A percentile compares a stretch with the other conserved stretches of the same genome.
These are phyloP conservation scores for Amblyteles armatorius DNA, from an alignment of 2,888 invertebrate species.

Conservation along the genomic window DNA sequence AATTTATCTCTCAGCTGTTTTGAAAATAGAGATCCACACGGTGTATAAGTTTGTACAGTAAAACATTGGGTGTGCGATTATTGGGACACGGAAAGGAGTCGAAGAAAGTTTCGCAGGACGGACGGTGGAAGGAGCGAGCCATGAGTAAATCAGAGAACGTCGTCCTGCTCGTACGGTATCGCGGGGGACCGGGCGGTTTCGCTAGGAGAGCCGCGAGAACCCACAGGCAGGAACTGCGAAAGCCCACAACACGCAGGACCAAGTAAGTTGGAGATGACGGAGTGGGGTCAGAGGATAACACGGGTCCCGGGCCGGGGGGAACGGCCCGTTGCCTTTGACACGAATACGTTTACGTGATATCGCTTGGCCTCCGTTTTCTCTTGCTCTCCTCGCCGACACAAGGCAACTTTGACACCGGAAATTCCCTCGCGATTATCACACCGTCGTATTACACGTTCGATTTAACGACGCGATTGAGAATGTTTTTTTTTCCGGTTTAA, in stretches of 20 bases:
- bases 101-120: slow-evolving; percentile 16
- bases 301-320: slow-evolving; percentile 78
- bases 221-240: slow-evolving; percentile 4
- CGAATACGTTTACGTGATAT: slow-evolving; percentile 81
- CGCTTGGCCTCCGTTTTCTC: slow-evolving; percentile 79
- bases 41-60: not conserved
- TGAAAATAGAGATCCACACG: not conserved
- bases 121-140: not conserved
- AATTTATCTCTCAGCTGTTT: not conserved
- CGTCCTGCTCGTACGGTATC: slow-evolving; percentile 26
- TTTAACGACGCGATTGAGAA: not conserved
- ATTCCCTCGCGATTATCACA: slow-evolving; percentile 25
- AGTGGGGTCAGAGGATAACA: slow-evolving; percentile 83
- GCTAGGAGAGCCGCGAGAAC: slow-evolving; percentile 17
- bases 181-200: not conserved
- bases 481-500: not conserved
- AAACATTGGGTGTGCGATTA: not conserved
- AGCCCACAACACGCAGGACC: slow-evolving; percentile 69
- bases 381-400: slow-evolving; percentile 19
- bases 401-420: slow-evolving; percentile 28
- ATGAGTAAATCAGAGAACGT: slow-evolving; percentile 24
- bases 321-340: slow-evolving; percentile 80
- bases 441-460: not conserved
- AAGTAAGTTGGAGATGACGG: slow-evolving; percentile 82
- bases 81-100: not conserved